Base-by-base conservation (phyloP, 2,888 invertebrate species). In the Miltochrista miniata region DNA sequence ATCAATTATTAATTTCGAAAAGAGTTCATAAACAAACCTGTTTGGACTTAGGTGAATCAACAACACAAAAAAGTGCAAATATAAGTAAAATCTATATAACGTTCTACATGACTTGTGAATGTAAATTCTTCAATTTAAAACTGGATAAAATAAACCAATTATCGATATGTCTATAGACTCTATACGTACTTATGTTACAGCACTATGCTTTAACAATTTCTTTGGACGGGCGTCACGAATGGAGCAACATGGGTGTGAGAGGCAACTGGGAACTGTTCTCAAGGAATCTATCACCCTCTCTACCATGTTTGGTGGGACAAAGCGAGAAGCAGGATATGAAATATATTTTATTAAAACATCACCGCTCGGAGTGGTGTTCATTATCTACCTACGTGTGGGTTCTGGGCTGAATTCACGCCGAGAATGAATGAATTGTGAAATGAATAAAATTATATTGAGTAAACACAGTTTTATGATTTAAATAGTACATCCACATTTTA, bases 381-480 rank as follows among this genome's bases (percentile, higher is more conserved):
- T 85, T 87, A 85, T 80, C 88, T 70, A 77, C 87, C 88, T 70
- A 77, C 87, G 87, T 87, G 88, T 87, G 87, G 73, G 87, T 87
- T 76, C 86, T 61, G 58, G 64, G 60, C 62, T 57, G 68, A 69
- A 70, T 79, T 79, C 79, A 79, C 75, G 74, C 62, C 60, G 53
- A 50, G 68, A 69, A 68, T 77, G 81, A 81, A 83, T 80, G 77
- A 71, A 80, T 75, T 80, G 79, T 83, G 79, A 79, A 78, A 72
- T 79, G 78, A 83, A 82, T 83, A 79, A 83, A 76, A 79, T 75
- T 77, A 78, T 78, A n/a, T n/a, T n/a, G n/a, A n/a, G 80, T 79
- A 79, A 78, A 81, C 77, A 81, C 76, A 71, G 66, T 72, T 72
- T 75, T 73, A 69, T 72, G 68, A 62, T 71, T 67, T 67, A 56